Evolutionary conservation across 2,797 vertebrate species (phyloP).

Genomic region (Chelon auratus): DNA sequence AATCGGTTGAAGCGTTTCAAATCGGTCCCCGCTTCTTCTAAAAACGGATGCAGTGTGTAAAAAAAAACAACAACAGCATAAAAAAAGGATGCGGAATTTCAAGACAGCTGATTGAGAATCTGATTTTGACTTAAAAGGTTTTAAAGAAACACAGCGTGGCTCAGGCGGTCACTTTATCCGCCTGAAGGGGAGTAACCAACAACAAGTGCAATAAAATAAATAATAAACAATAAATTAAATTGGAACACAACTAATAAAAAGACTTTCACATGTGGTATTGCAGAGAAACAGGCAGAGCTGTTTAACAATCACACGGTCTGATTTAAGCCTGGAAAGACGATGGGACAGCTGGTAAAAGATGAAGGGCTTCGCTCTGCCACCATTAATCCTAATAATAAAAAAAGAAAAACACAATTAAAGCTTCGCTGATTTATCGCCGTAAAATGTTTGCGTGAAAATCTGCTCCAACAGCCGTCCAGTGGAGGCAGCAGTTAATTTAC

Average conservation of each 20-base stretch:
- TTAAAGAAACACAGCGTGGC: background rate
- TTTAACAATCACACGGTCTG: constrained; percentile 2
- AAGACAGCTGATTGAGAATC: constrained; percentile 15
- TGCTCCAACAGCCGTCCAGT: background rate
- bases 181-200: constrained; percentile 48
- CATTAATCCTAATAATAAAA: constrained; percentile 11
- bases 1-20: constrained; percentile 34
- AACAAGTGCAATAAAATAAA: constrained; percentile 74
- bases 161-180: constrained; percentile 14
- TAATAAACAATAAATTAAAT: constrained; percentile 82
- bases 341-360: background rate
- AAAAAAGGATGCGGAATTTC: background rate
- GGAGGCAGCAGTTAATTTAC: background rate
- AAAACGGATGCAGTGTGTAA: constrained; percentile 35
- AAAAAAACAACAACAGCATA: constrained; percentile 18
- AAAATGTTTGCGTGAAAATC: constrained; percentile 13
- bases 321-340: constrained; percentile 12
- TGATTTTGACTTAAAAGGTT: background rate
- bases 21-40: constrained; percentile 4
- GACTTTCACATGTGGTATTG: constrained; percentile 34
- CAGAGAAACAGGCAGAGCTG: constrained; percentile 19
- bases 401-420: constrained; percentile 1
- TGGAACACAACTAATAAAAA: constrained; percentile 49
- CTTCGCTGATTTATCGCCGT: background rate
- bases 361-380: background rate